Percentiles rank a stretch among this genome's conserved stretches.
Conservation (phyloP, 2,888 invertebrate species). For the Amitus sp. region DNA sequence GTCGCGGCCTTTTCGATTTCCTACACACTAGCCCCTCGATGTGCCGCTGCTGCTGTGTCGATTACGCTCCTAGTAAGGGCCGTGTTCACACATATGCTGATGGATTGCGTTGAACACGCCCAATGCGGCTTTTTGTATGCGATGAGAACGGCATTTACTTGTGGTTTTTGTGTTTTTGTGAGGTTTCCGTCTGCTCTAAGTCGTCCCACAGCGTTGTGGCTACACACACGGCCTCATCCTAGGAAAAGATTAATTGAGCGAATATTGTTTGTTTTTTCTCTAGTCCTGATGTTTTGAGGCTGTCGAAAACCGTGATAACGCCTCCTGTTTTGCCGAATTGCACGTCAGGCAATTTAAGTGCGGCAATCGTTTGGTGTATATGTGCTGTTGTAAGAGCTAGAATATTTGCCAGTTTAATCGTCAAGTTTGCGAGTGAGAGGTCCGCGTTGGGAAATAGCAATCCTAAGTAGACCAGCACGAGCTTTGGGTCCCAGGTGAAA, state of each 20-base stretch:
- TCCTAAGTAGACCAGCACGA: slow-evolving; percentile 3
- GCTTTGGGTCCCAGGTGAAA: slow-evolving; percentile 2
- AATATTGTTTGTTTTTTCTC: background rate
- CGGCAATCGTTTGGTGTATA: background rate
- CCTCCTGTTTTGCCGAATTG: background rate
- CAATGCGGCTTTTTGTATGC: background rate
- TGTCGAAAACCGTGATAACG: background rate
- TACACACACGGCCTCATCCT: background rate
- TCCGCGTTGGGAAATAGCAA: background rate
- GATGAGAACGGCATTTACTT: no score
- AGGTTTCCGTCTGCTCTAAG: background rate
- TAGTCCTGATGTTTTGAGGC: background rate
- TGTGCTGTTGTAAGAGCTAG: background rate
- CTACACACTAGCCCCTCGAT: background rate
- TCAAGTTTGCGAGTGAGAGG: background rate
- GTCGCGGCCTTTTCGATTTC: background rate
- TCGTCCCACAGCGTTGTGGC: background rate
- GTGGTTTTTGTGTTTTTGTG: background rate
- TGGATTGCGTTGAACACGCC: background rate
- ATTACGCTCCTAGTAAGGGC: background rate
- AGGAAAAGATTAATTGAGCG: background rate
- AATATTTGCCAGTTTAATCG: background rate
- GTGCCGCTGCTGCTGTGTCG: slow-evolving; percentile 10
- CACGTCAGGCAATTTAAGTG: background rate
- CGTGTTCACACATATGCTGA: slow-evolving; percentile 9